Evolutionary conservation across 2,113 vertebrate species (phyloP), one percentile per base, ranked within the genome.

Genomic region (Myotis davidii): DNA sequence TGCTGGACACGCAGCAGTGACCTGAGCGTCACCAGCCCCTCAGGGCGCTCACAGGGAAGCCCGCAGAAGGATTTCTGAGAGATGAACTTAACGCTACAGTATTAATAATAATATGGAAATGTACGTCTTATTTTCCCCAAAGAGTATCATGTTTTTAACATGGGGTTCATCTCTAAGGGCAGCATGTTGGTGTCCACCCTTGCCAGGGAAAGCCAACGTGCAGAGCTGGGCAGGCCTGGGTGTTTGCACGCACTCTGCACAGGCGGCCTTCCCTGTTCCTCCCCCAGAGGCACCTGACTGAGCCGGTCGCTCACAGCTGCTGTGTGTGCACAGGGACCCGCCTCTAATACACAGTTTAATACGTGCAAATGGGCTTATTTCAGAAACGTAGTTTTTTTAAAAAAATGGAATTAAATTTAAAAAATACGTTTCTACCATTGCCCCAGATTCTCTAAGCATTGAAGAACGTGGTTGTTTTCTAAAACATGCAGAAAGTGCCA

Each of bases 401-500:
- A 85, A 61, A 56, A 52, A 11, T 73, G 16, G 34, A 54, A 85
- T 81, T 87, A 91, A 84, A 85, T 65, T 65, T 73, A 54, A 23
- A 83, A 88, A 94, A 56, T 32, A 48, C 54, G 14, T 78, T 84
- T 81, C 89, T 37, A 88, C 17, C 56, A 9, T n/a, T 85, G 16
- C 82, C n/a, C 27, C 52, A n/a, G 32, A 54, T 34, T 81, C 29
- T 92, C 65, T 54, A 85, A 64, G 20, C 39, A 32, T 85, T 88
- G 85, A 85, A 91, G 50, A 88, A 91, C 54, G 72, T 23, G 48
- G 13, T 83, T n/a, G 7, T 64, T 91, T 95, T 88, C 69, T 78
- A 82, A 93, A 65, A 91, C 3, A 23, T 23, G 72, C 25, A 39
- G 54, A 81, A 73, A 93, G 25, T 37, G 5, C n/a, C 25, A 85